A percentile compares a stretch with the other conserved stretches of the same genome.
Conservation (phyloP, 2,888 invertebrate genomes). For the Pyrgus malvae region DNA sequence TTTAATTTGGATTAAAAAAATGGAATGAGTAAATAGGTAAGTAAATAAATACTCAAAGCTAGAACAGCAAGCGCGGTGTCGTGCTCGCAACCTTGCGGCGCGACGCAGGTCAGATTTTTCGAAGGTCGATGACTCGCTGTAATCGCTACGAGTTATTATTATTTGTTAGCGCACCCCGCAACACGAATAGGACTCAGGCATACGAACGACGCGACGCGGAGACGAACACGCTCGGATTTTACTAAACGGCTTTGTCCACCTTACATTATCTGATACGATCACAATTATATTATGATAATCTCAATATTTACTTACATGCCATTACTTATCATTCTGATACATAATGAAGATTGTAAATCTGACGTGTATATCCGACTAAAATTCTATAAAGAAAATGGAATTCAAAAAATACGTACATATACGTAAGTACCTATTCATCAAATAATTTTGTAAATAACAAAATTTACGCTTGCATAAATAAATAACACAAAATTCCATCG, state of each 20-base stretch:
- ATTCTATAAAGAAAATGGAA: too few relatives aligned
- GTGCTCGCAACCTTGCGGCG: conserved; percentile 70
- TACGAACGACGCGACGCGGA: background rate
- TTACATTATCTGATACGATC: too few relatives aligned
- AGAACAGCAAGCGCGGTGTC: conserved; percentile 26
- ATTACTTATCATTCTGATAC: too few relatives aligned
- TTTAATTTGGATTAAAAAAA: background rate
- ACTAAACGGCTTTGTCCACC: background rate
- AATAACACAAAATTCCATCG: too few relatives aligned
- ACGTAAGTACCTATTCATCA: too few relatives aligned
- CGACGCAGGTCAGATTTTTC: conserved; percentile 79
- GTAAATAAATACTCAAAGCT: conserved; percentile 1
- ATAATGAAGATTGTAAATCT: too few relatives aligned
- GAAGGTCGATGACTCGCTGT: conserved; percentile 80
- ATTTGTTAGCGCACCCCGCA: conserved; percentile 61
- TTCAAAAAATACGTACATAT: too few relatives aligned
- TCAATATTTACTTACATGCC: too few relatives aligned
- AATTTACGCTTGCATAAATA: too few relatives aligned
- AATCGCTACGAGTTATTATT: conserved; percentile 70
- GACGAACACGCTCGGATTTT: background rate
- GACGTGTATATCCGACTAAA: too few relatives aligned
- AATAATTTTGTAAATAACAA: too few relatives aligned
- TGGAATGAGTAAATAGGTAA: background rate
- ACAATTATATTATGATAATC: too few relatives aligned
- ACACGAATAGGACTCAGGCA: conserved; percentile 39